Percentiles rank a stretch among this genome's conserved stretches.
phyloP scores from a whole-genome alignment of 2,797 vertebrate species.

The Hypotaenidia philippensis region DNA sequence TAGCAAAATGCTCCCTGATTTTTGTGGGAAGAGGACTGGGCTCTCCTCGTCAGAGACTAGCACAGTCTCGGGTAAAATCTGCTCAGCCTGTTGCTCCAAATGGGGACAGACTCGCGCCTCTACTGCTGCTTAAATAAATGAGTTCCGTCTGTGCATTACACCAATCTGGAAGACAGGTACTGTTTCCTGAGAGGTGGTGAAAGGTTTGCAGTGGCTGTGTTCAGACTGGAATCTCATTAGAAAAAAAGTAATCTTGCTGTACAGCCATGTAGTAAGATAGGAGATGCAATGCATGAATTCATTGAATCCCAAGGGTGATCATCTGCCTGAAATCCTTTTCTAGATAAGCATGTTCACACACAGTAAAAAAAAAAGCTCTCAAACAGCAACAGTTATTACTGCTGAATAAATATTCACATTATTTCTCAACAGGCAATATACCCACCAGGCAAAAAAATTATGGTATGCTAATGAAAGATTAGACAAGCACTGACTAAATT shows the following conservation, averaged over 20 bases:
- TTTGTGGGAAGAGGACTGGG: neutral
- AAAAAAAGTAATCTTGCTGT: constrained; percentile 33
- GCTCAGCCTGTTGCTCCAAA: constrained; percentile 1
- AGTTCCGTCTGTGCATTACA: neutral
- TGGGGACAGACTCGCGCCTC: neutral
- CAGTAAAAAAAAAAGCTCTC: neutral
- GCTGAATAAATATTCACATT: constrained; percentile 14
- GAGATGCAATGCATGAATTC: constrained; percentile 12
- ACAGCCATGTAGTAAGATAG: neutral
- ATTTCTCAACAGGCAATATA: constrained; percentile 19
- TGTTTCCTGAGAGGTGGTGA: neutral
- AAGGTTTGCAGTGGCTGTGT: neutral
- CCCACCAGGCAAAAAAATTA: constrained; percentile 9
- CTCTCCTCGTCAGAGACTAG: neutral
- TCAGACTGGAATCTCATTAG: constrained; percentile 3
- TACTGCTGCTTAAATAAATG: neutral
- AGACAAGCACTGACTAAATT: constrained; percentile 22
- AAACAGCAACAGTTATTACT: constrained; percentile 48
- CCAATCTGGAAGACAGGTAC: neutral
- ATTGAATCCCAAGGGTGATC: constrained; percentile 38
- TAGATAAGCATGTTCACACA: constrained; percentile 4
- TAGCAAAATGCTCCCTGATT: accelerated
- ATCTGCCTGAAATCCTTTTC: constrained; percentile 45
- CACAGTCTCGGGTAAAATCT: neutral
- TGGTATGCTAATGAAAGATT: constrained; percentile 34